These are phyloP conservation scores for Drosophila teissieri DNA, from an alignment of 1,140 invertebrate species.

Conservation along the genomic window DNA sequence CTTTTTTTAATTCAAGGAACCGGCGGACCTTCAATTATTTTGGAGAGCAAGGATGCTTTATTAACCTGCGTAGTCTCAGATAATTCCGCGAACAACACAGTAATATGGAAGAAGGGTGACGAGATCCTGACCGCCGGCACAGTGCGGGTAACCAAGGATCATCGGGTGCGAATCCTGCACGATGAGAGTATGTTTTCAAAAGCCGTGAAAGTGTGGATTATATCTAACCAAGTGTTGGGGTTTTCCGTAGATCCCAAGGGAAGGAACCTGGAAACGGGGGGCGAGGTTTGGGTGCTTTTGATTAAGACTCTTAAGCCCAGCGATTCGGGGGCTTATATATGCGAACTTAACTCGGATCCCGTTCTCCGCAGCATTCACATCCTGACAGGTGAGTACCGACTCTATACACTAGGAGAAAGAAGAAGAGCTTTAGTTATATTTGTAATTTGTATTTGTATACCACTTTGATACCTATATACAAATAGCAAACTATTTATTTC, in stretches of 20 bases:
- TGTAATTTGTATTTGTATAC: too few relatives aligned
- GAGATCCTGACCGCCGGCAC: constrained; percentile 91
- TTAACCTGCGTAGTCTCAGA: constrained; percentile 91
- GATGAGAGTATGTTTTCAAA: constrained; percentile 87
- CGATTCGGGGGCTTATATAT: constrained; percentile 92
- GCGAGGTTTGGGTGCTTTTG: constrained; percentile 93
- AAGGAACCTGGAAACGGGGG: constrained; percentile 85
- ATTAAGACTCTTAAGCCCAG: constrained; percentile 88
- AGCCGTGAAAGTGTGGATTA: too few relatives aligned
- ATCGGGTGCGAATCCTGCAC: constrained; percentile 89
- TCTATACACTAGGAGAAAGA: neutral
- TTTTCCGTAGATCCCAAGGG: constrained; percentile 85
- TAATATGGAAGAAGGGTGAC: constrained; percentile 90
- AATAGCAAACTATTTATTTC: too few relatives aligned
- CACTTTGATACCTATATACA: too few relatives aligned
- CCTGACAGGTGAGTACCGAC: constrained; percentile 87
- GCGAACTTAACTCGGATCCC: constrained; percentile 93
- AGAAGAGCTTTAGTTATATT: too few relatives aligned
- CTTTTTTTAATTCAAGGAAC: constrained; percentile 52
- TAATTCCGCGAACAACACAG: constrained; percentile 87
- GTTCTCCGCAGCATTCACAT: constrained; percentile 90
- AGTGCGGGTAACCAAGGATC: constrained; percentile 89
- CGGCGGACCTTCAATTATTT: constrained; percentile 85
- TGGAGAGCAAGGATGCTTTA: constrained; percentile 90
- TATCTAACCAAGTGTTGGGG: neutral